phyloP scores from a whole-genome alignment of 2,888 invertebrate genomes.

The Meiosimyza platycephala region DNA sequence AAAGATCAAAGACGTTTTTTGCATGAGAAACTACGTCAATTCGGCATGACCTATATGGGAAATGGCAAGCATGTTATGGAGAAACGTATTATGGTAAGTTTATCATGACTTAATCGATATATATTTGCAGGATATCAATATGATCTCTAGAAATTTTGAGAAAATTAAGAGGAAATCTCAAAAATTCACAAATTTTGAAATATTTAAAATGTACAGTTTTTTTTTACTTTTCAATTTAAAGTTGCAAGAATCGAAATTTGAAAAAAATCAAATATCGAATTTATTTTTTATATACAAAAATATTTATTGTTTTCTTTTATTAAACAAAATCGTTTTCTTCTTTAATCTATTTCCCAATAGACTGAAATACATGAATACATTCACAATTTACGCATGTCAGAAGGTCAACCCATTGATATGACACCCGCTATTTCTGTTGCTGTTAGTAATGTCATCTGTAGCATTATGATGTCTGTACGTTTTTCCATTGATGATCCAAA shows the following conservation, averaged over 20 bases:
- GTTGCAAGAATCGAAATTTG: too few species aligned
- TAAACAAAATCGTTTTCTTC: background rate
- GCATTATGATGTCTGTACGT: slow-evolving; percentile 88
- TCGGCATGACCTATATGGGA: slow-evolving; percentile 89
- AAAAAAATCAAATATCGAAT: too few species aligned
- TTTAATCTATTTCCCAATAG: slow-evolving; percentile 62
- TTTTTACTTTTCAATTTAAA: too few species aligned
- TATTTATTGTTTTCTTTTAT: background rate
- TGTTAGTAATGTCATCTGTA: slow-evolving; percentile 91
- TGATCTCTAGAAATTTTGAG: background rate
- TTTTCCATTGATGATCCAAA: slow-evolving; percentile 82
- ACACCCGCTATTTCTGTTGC: slow-evolving; percentile 82
- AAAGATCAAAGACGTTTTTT: slow-evolving; percentile 89
- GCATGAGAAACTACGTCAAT: slow-evolving; percentile 84
- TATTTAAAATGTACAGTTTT: background rate
- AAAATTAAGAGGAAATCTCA: background rate
- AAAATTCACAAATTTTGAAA: background rate
- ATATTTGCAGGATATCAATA: too few species aligned
- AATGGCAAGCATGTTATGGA: slow-evolving; percentile 86
- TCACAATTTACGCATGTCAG: slow-evolving; percentile 72
- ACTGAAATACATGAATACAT: slow-evolving; percentile 83
- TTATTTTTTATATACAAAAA: too few species aligned
- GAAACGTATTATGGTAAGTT: slow-evolving; percentile 81
- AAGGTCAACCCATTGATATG: slow-evolving; percentile 78
- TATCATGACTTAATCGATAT: background rate